Evolutionary conservation across 2,797 vertebrate species (phyloP).

Genomic region (Cynodonichthys magdalenae): DNA sequence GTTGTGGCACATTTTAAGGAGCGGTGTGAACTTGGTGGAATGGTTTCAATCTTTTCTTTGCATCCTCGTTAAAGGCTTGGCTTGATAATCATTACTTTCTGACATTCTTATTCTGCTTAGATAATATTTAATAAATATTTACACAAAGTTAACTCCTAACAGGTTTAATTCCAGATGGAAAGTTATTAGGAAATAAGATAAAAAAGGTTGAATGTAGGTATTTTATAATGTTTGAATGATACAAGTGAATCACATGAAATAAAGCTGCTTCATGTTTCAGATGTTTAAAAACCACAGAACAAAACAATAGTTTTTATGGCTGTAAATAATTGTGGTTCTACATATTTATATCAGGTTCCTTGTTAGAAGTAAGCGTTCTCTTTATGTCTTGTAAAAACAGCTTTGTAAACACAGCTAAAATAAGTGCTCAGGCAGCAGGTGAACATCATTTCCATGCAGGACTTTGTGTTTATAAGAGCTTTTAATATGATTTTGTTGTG

Average conservation of each 20-base stretch:
- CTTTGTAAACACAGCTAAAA: no score
- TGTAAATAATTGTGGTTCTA: background rate
- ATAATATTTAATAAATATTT: background rate
- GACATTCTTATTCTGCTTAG: background rate
- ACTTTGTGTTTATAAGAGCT: background rate
- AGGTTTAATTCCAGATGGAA: background rate
- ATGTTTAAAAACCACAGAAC: no score
- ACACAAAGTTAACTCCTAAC: background rate
- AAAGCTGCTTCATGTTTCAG: no score
- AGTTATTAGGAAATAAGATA: background rate
- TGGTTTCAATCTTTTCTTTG: slow-evolving; percentile 5
- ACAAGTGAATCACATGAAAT: no score
- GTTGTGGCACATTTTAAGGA: slow-evolving; percentile 32
- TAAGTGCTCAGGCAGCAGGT: background rate
- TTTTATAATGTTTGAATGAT: no score
- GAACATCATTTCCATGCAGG: background rate
- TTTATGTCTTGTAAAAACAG: no score
- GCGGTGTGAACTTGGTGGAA: slow-evolving; percentile 2
- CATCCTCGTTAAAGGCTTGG: background rate
- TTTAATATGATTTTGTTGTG: background rate
- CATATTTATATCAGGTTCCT: no score
- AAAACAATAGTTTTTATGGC: no score
- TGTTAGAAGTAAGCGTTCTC: no score
- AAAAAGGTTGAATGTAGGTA: background rate
- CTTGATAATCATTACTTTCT: background rate